Conservation (phyloP, 1,140 invertebrate genomes). For the Drosophila littoralis region DNA sequence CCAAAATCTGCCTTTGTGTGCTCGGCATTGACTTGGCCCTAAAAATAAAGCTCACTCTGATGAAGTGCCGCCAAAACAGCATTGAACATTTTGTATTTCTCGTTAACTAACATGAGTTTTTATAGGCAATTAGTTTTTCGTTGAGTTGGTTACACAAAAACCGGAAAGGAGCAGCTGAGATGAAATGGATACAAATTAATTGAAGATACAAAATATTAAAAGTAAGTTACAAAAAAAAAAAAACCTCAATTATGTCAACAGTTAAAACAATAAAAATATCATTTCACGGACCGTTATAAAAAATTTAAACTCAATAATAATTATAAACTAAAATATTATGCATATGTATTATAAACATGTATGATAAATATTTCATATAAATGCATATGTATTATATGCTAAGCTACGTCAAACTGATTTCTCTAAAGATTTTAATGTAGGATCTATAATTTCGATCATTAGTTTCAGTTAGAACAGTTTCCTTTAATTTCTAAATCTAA, state of each 20-base stretch:
- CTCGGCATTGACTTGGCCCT: slow-evolving; percentile 39
- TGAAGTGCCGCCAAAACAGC: slow-evolving; percentile 17
- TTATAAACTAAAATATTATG: too few species aligned
- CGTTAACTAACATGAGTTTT: background rate
- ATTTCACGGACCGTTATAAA: too few species aligned
- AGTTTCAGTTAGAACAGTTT: background rate
- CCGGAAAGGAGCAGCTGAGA: too few species aligned
- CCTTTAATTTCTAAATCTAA: slow-evolving; percentile 4
- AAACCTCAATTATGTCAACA: background rate
- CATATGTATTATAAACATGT: too few species aligned
- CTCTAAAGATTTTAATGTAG: background rate
- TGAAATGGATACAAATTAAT: too few species aligned
- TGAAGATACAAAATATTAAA: background rate
- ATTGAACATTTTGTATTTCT: slow-evolving; percentile 7
- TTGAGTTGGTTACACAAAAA: background rate
- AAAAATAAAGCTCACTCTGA: slow-evolving; percentile 3
- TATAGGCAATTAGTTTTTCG: slow-evolving; percentile 4
- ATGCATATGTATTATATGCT: background rate
- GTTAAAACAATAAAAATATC: too few species aligned
- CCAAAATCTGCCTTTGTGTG: slow-evolving; percentile 13
- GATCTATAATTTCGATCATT: background rate
- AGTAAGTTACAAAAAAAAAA: background rate
- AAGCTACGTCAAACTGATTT: background rate
- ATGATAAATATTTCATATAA: too few species aligned
- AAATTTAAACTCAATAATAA: too few species aligned